Base-by-base conservation (phyloP, 2,113 vertebrate genomes). In the Prochilodus magdalenae region DNA sequence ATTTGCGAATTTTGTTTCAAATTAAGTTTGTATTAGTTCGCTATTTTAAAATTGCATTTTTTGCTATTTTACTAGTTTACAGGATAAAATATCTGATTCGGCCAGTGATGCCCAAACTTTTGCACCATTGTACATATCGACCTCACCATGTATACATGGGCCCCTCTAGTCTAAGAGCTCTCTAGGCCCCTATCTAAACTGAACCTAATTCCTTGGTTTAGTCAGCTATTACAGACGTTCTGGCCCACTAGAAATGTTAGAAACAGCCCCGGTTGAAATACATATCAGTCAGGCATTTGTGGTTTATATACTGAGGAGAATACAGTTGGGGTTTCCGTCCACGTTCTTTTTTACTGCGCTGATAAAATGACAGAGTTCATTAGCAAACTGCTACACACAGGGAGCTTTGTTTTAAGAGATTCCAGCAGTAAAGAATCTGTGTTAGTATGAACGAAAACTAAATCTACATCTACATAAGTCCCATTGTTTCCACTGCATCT, bases 301-400 rank as follows among this genome's bases (percentile, higher is more conserved):
- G 14, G 12, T 33, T 77, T 57, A 18, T 5, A 77, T 26, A 75
- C 53, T 63, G 49, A 29, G 49, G 24, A 65, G 40, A 22, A 66
- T 74, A 49, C 55, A 73, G 57, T 51, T 22, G 26, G 20, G 59
- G 29, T 8, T 72, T 71, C 62, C 22, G 53, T 33, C 24, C n/a
- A 79, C 59, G 40, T 65, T 71, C 12, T 26, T 47, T 79, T 72
- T 29, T 62, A 47, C 24, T 44, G 65, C 33, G 22, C 22, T 40
- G 22, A 12, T 44, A 70, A 70, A 60, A 44, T 44, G 40, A 57
- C 33, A 71, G 57, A 51, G 29, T 26, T 66, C 14, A 66, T 78
- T 22, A 71, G 36, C 72, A 73, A 47, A 24, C n/a, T 72, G 33
- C 30, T 72, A 80, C 66, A 80, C 67, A 84, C 11, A 53, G 62